Base-by-base conservation (phyloP, 2,797 vertebrate genomes). In the Pantherophis vulpinus region DNA sequence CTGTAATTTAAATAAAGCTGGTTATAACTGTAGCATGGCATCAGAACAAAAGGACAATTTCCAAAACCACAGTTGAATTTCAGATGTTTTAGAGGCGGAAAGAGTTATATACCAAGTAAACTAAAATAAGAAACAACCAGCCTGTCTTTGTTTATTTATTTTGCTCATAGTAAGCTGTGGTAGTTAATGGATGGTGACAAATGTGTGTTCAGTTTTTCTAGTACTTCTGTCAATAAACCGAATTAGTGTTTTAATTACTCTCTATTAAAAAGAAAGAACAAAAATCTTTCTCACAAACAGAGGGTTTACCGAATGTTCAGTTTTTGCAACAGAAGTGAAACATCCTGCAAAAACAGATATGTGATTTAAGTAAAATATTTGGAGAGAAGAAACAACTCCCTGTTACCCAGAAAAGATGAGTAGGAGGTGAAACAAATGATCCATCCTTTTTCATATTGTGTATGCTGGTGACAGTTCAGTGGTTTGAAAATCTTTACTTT, bases 61-160 rank as follows among this genome's bases (percentile, higher is more conserved):
- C 94, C 27, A 88, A 61, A 58, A 93, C 74, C 91, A 14, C 83
- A n/a, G 29, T 86, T 94, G 37, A 63, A 58, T 92, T 93, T 54
- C 86, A 92, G 55, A 92, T 27, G 32, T 59, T 70, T 54, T 79
- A 95, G 93, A 95, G 90, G 59, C 60, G 88, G 94, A 94, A 94
- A 18, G 12, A 91, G 29, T 92, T 88, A 2, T 94, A 89, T 11
- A 94, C 94, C 66, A 16, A 96, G 54, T 55, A 92, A 95, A 94
- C 70, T 93, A 94, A 95, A 96, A 95, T 95, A 95, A 94, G 20
- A 47, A 92, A 55, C 55, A 89, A 56, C 1, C 55, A n/a, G 55
- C 11, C 56, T 92, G 89, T 89, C 16, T 89, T 83, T 79, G 37
- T 37, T 92, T 89, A 88, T 63, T 91, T 86, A 87, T 89, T 51